Conservation (phyloP, 2,113 vertebrate species). For the Chascanopsetta lugubris region DNA sequence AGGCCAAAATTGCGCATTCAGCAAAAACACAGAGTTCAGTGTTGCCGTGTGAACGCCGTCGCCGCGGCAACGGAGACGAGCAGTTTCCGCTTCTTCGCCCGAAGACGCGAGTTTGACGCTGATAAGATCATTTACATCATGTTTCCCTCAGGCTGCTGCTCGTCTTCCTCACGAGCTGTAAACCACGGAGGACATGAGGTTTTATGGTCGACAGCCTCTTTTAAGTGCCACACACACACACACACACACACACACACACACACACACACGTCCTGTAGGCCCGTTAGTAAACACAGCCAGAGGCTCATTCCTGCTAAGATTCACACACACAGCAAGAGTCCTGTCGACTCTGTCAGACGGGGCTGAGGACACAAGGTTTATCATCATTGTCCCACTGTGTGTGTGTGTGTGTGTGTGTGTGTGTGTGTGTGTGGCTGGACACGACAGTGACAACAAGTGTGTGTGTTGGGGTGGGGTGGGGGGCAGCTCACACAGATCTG, state of each 20-base stretch:
- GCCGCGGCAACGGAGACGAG: no score
- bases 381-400: constrained; percentile 1
- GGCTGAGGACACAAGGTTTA: constrained; percentile 2
- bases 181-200: constrained; percentile 18
- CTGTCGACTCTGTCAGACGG: background rate
- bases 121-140: background rate
- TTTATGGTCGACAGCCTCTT: constrained; percentile 48
- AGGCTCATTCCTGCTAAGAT: constrained; percentile 41
- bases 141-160: background rate
- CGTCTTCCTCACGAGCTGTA: background rate
- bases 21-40: no score
- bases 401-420: constrained; percentile 16
- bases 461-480: constrained; percentile 3
- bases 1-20: no score
- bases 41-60: no score
- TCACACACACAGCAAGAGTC: constrained; percentile 53
- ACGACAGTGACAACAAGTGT: no score
- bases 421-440: constrained; percentile 12
- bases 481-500: constrained; percentile 57
- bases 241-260: constrained; percentile 26
- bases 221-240: constrained; percentile 22
- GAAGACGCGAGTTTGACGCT: background rate
- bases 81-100: no score
- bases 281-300: constrained; percentile 23
- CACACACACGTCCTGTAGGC: constrained; percentile 16